These are phyloP conservation scores for Pseudoips prasinana DNA, from an alignment of 2,888 invertebrate species.

Conservation along the genomic window DNA sequence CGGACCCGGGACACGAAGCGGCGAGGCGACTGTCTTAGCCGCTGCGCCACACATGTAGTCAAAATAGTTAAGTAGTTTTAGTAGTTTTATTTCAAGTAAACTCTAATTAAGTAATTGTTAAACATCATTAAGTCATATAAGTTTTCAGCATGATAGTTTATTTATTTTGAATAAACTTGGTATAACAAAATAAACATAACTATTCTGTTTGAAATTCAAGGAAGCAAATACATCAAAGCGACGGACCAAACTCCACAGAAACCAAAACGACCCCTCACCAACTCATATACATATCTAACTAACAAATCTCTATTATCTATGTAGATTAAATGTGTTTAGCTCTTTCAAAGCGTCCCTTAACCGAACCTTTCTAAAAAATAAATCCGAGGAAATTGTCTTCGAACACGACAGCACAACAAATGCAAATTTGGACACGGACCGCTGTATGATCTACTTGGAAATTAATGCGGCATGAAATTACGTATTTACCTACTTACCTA, in stretches of 20 bases:
- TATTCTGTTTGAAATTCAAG: neutral
- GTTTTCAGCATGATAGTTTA: too few relatives aligned
- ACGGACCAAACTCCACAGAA: neutral
- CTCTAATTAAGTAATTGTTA: too few relatives aligned
- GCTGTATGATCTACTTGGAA: constrained; percentile 60
- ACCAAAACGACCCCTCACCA: neutral
- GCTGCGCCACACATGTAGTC: too few relatives aligned
- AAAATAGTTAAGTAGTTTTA: too few relatives aligned
- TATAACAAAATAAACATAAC: too few relatives aligned
- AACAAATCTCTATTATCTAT: constrained; percentile 30
- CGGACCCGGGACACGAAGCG: too few relatives aligned
- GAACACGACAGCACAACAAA: constrained; percentile 41
- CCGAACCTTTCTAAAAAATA: constrained; percentile 26
- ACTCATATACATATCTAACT: constrained; percentile 13
- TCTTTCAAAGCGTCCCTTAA: constrained; percentile 26
- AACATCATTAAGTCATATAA: too few relatives aligned
- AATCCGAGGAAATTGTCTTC: constrained; percentile 31
- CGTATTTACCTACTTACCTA: constrained; percentile 77
- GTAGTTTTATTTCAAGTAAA: too few relatives aligned
- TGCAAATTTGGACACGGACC: constrained; percentile 47
- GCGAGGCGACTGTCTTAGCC: too few relatives aligned
- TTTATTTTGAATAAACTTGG: too few relatives aligned
- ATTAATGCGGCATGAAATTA: constrained; percentile 75
- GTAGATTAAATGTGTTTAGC: constrained; percentile 33
- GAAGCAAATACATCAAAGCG: neutral